Conservation (phyloP, 2,797 vertebrate species). For the Agapornis canus region DNA sequence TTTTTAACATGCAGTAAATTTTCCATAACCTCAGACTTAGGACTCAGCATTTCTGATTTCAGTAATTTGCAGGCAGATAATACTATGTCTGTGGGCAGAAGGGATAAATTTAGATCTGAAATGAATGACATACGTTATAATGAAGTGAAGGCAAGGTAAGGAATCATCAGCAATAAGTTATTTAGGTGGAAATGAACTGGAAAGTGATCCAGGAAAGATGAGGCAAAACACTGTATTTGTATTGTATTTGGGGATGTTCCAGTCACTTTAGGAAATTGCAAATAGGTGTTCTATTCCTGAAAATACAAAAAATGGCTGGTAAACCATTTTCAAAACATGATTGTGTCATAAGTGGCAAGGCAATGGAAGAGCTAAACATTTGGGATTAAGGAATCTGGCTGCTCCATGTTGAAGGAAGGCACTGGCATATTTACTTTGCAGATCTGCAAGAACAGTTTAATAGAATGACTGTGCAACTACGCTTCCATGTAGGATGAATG, state of each 20-base stretch:
- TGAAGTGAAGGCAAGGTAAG: conserved; percentile 45
- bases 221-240: neutral
- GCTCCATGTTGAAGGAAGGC: neutral
- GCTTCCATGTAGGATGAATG: neutral
- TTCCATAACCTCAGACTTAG: conserved; percentile 45
- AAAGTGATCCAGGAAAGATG: conserved; percentile 24
- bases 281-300: neutral
- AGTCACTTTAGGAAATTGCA: neutral
- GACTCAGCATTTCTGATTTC: conserved; percentile 58
- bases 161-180: conserved; percentile 21
- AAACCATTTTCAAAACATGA: neutral
- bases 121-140: conserved; percentile 41
- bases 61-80: conserved; percentile 38
- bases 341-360: neutral
- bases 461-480: neutral
- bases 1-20: conserved; percentile 21
- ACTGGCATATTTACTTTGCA: neutral
- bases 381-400: neutral
- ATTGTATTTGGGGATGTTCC: no score
- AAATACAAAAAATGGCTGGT: neutral
- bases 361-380: neutral
- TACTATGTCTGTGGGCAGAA: conserved; percentile 22
- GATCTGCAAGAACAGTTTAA: neutral
- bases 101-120: conserved; percentile 55
- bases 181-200: conserved; percentile 24